Percentiles rank a stretch among this genome's conserved stretches.
Evolutionary conservation across 2,113 vertebrate species (phyloP).

Genomic region (Forbesichthys agassizii): DNA sequence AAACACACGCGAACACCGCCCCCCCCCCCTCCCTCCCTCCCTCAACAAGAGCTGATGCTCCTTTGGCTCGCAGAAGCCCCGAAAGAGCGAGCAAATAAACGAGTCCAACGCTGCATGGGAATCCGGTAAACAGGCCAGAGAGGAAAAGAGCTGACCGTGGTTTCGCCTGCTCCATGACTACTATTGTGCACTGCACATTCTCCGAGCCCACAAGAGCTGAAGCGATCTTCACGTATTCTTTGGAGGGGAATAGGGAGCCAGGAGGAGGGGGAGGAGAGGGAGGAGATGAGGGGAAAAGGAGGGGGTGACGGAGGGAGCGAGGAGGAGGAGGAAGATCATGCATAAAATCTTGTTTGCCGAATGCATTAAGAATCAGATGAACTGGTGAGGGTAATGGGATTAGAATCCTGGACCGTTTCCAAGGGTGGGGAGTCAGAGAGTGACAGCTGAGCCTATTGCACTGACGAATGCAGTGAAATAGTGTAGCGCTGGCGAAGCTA

Average conservation of each 20-base stretch:
- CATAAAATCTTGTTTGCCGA: constrained; percentile 84
- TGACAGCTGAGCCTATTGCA: constrained; percentile 78
- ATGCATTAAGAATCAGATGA: constrained; percentile 83
- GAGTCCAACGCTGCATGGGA: constrained; percentile 68
- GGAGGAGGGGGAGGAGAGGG: constrained; percentile 56
- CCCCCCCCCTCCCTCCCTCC: constrained; percentile 22
- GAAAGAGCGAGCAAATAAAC: constrained; percentile 67
- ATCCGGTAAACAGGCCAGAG: constrained; percentile 76
- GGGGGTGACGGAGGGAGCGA: constrained; percentile 55
- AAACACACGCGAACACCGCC: constrained; percentile 11
- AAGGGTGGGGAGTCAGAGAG: constrained; percentile 72
- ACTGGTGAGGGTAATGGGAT: constrained; percentile 77
- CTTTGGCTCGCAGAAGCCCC: constrained; percentile 44
- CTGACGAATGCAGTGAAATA: constrained; percentile 76
- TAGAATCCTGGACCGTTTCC: constrained; percentile 79
- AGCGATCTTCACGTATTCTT: constrained; percentile 76
- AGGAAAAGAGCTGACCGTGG: constrained; percentile 56
- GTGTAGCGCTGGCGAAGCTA: constrained; percentile 68
- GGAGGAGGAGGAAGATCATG: constrained; percentile 75
- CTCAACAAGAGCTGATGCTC: constrained; percentile 32
- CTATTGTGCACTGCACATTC: constrained; percentile 77
- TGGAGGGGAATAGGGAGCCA: constrained; percentile 68
- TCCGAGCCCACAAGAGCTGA: constrained; percentile 76
- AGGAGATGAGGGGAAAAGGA: constrained; percentile 49
- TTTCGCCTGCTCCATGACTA: constrained; percentile 67